Base-by-base conservation (phyloP, 2,113 vertebrate genomes). In the Meles meles region DNA sequence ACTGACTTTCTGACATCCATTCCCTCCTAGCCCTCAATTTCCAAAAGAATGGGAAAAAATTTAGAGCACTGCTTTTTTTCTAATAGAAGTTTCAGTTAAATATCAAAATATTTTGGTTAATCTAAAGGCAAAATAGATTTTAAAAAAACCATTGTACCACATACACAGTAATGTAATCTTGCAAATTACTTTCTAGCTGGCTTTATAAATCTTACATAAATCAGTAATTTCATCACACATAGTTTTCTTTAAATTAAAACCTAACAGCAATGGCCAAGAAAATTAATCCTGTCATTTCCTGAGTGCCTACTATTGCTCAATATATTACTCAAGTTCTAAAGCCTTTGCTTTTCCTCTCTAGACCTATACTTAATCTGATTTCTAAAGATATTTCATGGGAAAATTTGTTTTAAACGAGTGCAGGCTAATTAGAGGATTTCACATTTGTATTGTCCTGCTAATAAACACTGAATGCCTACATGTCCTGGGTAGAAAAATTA, bases 321-420 rank as follows among this genome's bases (percentile, higher is more conserved):
- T 67, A 10, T 80, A 63, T 91, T 77, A 44, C 27, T 86, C 79
- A 89, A 74, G 7, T 76, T 67, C 65, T 61, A 88, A 97, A 96
- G 83, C 6, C 23, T 61, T 81, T 77, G 65, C 2, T 91, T 91
- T 94, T 55, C 15, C 81, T 91, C 21, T 44, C 20, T 90, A 91
- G 79, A 27, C 7, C 17, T 93, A 52, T 2, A 65, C 4, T 39
- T 86, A 93, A 61, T 76, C 47, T 71, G 25, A 85, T 76, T 94
- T 77, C 82, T 92, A 90, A 92, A 94, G 74, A 39, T 72, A 82
- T 21, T 77, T 86, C 79, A 82, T 49, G 72, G 84, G 80, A 92
- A 94, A 63, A 3, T 57, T 42, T 29, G 42, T 67, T 95, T n/a
- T 47, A 76, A 92, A 82, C 52, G 39, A 80, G 6, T 31, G 7